Base-by-base conservation (phyloP, 1,140 invertebrate genomes). In the Drosophila asahinai region DNA sequence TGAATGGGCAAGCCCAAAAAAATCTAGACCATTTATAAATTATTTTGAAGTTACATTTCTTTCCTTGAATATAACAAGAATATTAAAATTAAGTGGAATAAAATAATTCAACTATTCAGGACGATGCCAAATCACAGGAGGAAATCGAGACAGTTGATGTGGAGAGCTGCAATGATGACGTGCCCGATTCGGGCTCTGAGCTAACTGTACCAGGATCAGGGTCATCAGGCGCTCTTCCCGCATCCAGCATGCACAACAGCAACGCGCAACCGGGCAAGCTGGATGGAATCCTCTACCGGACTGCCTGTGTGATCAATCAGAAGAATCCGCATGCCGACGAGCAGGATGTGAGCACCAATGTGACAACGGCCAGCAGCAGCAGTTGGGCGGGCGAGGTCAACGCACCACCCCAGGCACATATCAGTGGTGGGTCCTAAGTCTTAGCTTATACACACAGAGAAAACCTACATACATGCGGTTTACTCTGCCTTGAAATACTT, bases 61-160 rank as follows among this genome's bases (percentile, higher is more conserved):
- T 9, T 27, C 22, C 11, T 1, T 7, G 5, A 15, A 40, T 15
- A 25, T 30, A 1, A 5, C 7, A 17, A 14, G 9, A n/a, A 11
- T 11, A 3, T 11, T 25, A 3, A 4, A 9, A 36, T 7, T 2
- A 1, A 38, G 12, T n/a, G 25, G 19, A 6, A 8, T 57, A 17
- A 51, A 14, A 11, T 2, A 2, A 22, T 40, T 22, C 1, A n/a
- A 5, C 9, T 11, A 15, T 27, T 11, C 22, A 91, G 91, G 83
- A 92, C 14, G 86, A 93, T 54, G 40, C 30, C 19, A 91, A 93
- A 42, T 57, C 82, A 51, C 91, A 93, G 58, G 94, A 94, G 9
- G 94, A 94, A 77, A 94, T 94, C 49, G 94, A 94, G 92, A 94
- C 94, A 1, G 94, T 94, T 1, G 94, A 94, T 60, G 94, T 94